Percentiles rank a stretch among this genome's conserved stretches.
Evolutionary conservation across 2,888 invertebrate species (phyloP).

Genomic region (Aromia moschata): DNA sequence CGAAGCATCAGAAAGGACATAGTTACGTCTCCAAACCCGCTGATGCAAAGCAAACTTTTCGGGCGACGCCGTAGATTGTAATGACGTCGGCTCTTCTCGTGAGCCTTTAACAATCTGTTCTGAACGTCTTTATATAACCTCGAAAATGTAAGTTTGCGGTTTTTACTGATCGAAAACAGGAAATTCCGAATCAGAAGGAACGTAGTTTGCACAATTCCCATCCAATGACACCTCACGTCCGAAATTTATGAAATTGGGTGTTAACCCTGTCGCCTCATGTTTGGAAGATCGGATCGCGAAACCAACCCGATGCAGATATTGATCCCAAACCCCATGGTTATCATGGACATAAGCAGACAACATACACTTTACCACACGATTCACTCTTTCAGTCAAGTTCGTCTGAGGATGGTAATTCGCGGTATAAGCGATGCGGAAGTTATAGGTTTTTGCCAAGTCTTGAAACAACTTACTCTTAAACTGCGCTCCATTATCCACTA

Average conservation of each 20-base stretch:
- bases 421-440: conserved; percentile 33
- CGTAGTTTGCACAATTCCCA: conserved; percentile 17
- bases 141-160: neutral
- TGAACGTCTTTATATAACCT: conserved; percentile 2
- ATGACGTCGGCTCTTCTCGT: conserved; percentile 21
- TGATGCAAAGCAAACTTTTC: conserved; percentile 7
- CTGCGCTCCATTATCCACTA: conserved; percentile 48
- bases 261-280: conserved; percentile 35
- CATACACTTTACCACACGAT: conserved; percentile 35
- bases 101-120: neutral
- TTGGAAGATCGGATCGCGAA: conserved; percentile 38
- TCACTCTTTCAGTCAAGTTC: conserved; percentile 49
- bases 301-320: conserved; percentile 30
- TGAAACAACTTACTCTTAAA: conserved; percentile 35
- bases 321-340: conserved; percentile 44
- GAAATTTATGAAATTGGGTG: conserved; percentile 37
- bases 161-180: neutral
- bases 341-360: conserved; percentile 43
- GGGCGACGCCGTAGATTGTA: conserved; percentile 18
- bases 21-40: conserved; percentile 19
- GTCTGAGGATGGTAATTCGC: conserved; percentile 49
- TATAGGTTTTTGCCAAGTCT: conserved; percentile 28
- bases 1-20: conserved; percentile 36
- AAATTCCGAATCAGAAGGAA: neutral
- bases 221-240: conserved; percentile 31